A percentile compares a stretch with the other conserved stretches of the same genome.
phyloP scores from a whole-genome alignment of 2,888 invertebrate genomes.

The Leptinotarsa rubiginosa region DNA sequence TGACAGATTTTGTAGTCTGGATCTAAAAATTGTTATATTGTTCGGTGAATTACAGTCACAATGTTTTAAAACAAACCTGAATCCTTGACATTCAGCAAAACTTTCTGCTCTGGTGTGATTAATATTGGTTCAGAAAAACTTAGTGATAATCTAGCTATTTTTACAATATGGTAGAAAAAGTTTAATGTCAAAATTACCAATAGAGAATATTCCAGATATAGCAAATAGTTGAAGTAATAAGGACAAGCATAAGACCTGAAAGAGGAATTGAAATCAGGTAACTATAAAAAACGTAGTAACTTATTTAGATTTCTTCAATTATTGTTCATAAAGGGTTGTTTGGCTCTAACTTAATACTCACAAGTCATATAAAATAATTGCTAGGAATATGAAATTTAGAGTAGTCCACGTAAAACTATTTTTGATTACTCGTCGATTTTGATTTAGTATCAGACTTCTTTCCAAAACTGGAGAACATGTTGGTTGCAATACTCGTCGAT shows the following conservation, averaged over 20 bases:
- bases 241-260: constrained; percentile 66
- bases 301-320: neutral
- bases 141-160: constrained; percentile 65
- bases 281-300: constrained; percentile 44
- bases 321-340: no score
- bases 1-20: constrained; percentile 53
- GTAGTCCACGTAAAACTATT: constrained; percentile 72
- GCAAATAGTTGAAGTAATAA: constrained; percentile 64
- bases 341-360: constrained; percentile 62
- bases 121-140: constrained; percentile 64
- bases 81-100: constrained; percentile 69
- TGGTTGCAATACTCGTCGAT: constrained; percentile 23
- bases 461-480: constrained; percentile 67
- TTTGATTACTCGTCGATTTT: constrained; percentile 68
- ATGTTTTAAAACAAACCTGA: constrained; percentile 54
- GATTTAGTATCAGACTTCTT: constrained; percentile 69
- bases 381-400: constrained; percentile 70
- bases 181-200: constrained; percentile 67
- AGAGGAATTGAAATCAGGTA: constrained; percentile 22
- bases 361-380: constrained; percentile 73
- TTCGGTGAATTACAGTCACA: neutral
- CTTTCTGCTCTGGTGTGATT: constrained; percentile 69
- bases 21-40: constrained; percentile 47
- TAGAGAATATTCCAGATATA: constrained; percentile 66
- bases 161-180: constrained; percentile 68